Conservation (phyloP, 2,797 vertebrate species). For the Chaetodon trifasciatus region DNA sequence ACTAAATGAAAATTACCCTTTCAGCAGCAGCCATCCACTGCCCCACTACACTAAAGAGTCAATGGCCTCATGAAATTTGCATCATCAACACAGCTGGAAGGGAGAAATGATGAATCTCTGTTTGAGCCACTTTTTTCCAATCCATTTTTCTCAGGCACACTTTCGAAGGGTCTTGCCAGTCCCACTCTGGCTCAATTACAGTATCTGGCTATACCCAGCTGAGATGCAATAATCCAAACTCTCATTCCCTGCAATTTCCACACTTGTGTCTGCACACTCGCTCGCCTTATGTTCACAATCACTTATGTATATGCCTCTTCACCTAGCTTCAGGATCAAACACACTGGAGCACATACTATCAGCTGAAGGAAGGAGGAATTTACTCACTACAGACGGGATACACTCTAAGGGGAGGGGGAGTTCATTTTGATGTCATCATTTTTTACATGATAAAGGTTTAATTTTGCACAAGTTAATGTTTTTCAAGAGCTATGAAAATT, state of each 20-base stretch:
- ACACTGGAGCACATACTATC: conserved; percentile 69
- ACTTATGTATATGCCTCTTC: conserved; percentile 82
- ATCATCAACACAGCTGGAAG: conserved; percentile 79
- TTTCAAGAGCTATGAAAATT: conserved; percentile 11
- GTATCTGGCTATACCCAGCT: conserved; percentile 84
- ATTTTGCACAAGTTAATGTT: conserved; percentile 54
- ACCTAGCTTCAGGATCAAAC: conserved; percentile 80
- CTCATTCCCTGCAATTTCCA: conserved; percentile 89
- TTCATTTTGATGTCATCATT: conserved; percentile 37
- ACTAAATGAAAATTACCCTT: conserved; percentile 64
- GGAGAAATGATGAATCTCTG: conserved; percentile 71
- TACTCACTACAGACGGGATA: conserved; percentile 54
- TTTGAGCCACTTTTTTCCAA: conserved; percentile 77
- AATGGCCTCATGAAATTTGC: conserved; percentile 75
- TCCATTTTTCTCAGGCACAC: conserved; percentile 78
- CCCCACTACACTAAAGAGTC: conserved; percentile 52
- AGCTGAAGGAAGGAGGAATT: conserved; percentile 72
- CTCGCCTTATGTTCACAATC: conserved; percentile 83
- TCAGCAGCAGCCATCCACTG: conserved; percentile 55
- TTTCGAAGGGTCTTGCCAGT: conserved; percentile 80
- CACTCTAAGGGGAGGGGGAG: conserved; percentile 32
- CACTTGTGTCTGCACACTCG: conserved; percentile 83
- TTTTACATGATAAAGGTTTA: conserved; percentile 41
- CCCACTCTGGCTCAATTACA: conserved; percentile 81
- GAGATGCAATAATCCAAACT: conserved; percentile 89